Evolutionary conservation across 2,113 vertebrate genomes (phyloP).

Genomic region (Rafetus swinhoei): DNA sequence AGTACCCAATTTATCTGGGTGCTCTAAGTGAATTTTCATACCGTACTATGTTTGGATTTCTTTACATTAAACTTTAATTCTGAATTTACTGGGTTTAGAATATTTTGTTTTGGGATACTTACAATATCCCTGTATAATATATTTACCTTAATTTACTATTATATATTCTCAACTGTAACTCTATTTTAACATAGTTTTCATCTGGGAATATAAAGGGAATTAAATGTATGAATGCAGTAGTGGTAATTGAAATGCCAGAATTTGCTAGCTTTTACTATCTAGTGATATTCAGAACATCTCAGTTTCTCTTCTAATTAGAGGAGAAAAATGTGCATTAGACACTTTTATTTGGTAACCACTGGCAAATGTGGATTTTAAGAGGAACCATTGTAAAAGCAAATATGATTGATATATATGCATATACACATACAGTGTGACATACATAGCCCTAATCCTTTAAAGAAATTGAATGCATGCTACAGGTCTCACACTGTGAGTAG

Average conservation of each 20-base stretch:
- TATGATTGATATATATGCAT: not conserved
- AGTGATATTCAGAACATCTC: too few species aligned
- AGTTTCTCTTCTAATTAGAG: not conserved
- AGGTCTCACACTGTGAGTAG: not conserved
- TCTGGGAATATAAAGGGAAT: not conserved
- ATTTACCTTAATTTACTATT: not conserved
- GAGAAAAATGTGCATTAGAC: not conserved
- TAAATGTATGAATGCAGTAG: not conserved
- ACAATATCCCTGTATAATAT: not conserved
- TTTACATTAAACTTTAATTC: not conserved
- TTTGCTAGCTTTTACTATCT: not conserved
- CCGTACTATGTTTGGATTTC: not conserved
- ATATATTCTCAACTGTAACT: not conserved
- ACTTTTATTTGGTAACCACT: not conserved
- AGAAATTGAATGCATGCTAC: not conserved
- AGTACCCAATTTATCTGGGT: not conserved
- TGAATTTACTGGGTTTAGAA: not conserved
- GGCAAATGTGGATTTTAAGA: slow-evolving; percentile 4
- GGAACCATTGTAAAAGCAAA: not conserved
- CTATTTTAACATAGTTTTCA: not conserved
- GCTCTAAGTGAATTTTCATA: not conserved
- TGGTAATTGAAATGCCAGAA: not conserved
- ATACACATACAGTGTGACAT: slow-evolving; percentile 36
- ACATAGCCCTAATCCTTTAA: slow-evolving; percentile 1
- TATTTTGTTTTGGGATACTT: not conserved